Base-by-base conservation (phyloP, 2,888 invertebrate species). In the Eristalis tenax region DNA sequence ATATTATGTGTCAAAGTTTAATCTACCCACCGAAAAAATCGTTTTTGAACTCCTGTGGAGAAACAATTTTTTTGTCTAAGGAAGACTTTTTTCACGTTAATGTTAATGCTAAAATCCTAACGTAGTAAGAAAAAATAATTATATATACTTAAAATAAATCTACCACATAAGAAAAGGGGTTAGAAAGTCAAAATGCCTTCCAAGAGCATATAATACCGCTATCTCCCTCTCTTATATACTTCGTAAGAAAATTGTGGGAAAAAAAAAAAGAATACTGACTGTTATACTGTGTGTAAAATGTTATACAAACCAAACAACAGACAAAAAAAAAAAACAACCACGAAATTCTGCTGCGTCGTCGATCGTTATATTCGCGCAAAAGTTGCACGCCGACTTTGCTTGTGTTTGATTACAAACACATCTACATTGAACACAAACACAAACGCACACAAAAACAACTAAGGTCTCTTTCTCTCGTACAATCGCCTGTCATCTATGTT, bases 181-280 rank as follows among this genome's bases (percentile, higher is more conserved):
- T 87, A 80, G 87, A 87, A 87, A 83, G 79, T 87, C 79, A 73
- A 83, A 86, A 82, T 83, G 74, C 78, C 63, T 57, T 71, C 74
- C 23, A 66, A 80, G 43, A 73, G 38, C 69, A 65, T 66, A 75
- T 61, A 69, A 78, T 68, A 73, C 13, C 38, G 70, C 71, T 66
- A 75, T 78, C 57, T 77, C 32, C 11, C n/a, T 87, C 74, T 68
- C 61, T 50, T 80, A 87, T 83, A 57, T 79, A 79, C 43, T 80
- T 56, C 63, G 40, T 8, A 50, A 50, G 50, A 50, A 50, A 50
- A 50, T 50, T 50, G 18, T 18, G 18, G 50, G 50, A 50, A 40
- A 65, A 78, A n/a, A 71, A 73, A 73, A 74, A 23, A 26, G 23
- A 64, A 66, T 71, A 70, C 65, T 57, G n/a, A 74, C 86, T 86